Evolutionary conservation across 2,113 vertebrate species (phyloP).

Genomic region (Silurus glanis): DNA sequence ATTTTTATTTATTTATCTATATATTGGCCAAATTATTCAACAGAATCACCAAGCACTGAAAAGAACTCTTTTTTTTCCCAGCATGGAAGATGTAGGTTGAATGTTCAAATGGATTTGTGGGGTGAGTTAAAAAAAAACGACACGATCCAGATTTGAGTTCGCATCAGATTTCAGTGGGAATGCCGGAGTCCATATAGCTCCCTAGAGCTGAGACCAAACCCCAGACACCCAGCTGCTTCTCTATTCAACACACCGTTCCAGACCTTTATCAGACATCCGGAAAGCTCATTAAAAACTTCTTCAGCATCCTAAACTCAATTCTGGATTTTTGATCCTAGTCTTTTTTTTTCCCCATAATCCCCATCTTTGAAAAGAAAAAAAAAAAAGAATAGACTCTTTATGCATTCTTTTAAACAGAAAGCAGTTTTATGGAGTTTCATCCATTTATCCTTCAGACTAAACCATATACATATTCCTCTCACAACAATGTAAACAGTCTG

Average conservation of each 20-base stretch:
- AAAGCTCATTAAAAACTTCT: constrained; percentile 34
- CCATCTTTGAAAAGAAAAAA: not conserved
- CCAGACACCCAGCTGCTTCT: constrained; percentile 40
- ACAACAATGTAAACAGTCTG: not conserved
- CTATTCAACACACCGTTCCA: not conserved
- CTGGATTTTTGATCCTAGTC: not conserved
- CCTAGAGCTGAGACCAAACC: not conserved
- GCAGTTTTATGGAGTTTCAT: constrained; percentile 12
- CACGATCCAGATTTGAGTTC: constrained; percentile 19
- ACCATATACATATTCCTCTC: constrained; percentile 33
- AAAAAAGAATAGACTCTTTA: not conserved
- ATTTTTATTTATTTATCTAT: not conserved
- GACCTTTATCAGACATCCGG: constrained; percentile 39
- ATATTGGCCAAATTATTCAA: not conserved
- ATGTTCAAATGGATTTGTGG: not conserved
- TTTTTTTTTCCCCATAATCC: not conserved
- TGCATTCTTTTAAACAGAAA: constrained; percentile 26
- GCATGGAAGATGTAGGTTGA: not conserved
- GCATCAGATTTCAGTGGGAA: constrained; percentile 25
- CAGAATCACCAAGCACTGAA: not conserved
- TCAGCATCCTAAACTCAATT: not conserved
- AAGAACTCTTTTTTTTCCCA: not conserved
- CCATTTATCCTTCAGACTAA: constrained; percentile 8
- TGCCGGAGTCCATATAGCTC: constrained; percentile 10
- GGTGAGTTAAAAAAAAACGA: constrained; percentile 9